Base-by-base conservation (phyloP, 2,113 vertebrate genomes). In the Corapipo altera region DNA sequence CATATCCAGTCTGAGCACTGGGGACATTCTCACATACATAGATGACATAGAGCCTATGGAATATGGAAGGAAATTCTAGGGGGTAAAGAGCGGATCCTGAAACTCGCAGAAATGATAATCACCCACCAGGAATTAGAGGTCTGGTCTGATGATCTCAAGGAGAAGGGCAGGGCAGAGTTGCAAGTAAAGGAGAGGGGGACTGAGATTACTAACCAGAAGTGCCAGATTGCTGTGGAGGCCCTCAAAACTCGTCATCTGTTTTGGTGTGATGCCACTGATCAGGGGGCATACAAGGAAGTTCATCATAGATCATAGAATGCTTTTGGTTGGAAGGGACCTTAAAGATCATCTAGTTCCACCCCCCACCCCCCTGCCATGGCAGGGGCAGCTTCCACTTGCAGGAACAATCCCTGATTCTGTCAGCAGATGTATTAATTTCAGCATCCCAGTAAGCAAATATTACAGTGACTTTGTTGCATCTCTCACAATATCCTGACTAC, bases 21-120 rank as follows among this genome's bases (percentile, higher is more conserved):
- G 12, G 44, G 51, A 35, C 2, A 0, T 28, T 49, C 39, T 49
- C 3, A 1, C 26, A 2, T 22, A 8, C 5, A 2, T 6, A n/a
- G 91, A 39, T 74, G 39, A 19, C 8, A 16, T 6, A 16, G 39
- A 84, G 19, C 23, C 67, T 51, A 26, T 39, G 51, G 83, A 75
- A 80, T 66, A 44, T 1, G 19, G 52, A 41, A 78, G 49, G 32
- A 66, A 75, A 55, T 76, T 71, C 33, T 71, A 22, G 15, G 21
- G 33, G 43, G 26, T 52, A 26, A 61, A 41, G 28, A 62, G 46
- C 44, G 46, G 35, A 72, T 57, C 33, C n/a, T 67, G 37, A 62
- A 92, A 69, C 8, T 62, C 30, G 43, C 22, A 33, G 49, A 86
- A 82, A 55, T 44, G 2, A 35, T 28, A 44, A 57, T 89, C 11